A percentile compares a stretch with the other conserved stretches of the same genome.
phyloP scores from a whole-genome alignment of 2,113 vertebrate genomes.

The Todiramphus saurophagus region DNA sequence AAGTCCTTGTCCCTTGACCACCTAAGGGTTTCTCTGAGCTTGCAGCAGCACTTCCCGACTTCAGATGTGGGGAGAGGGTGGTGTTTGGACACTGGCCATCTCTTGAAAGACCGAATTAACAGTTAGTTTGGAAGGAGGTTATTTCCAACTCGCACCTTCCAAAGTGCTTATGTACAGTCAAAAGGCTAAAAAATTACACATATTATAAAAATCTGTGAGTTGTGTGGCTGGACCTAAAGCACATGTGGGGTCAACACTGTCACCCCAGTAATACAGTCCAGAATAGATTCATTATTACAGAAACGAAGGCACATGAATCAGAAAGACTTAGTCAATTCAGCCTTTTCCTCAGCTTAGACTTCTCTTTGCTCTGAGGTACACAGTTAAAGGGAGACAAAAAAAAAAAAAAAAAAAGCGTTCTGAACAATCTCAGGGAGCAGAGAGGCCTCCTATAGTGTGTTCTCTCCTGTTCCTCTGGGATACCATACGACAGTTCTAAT shows the following conservation, averaged over 20 bases:
- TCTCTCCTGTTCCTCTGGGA: not conserved
- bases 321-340: not conserved
- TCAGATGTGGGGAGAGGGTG: not conserved
- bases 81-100: not conserved
- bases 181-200: not conserved
- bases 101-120: not conserved
- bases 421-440: not conserved
- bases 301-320: not conserved
- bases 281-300: not conserved
- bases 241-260: not conserved
- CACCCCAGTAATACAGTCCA: not conserved
- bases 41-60: not conserved
- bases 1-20: not conserved
- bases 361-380: constrained; percentile 17
- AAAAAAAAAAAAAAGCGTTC: not conserved
- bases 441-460: not conserved
- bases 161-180: not conserved
- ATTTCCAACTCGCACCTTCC: not conserved
- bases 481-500: not conserved
- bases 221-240: constrained; percentile 28
- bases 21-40: not conserved
- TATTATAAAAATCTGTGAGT: not conserved
- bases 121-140: not conserved
- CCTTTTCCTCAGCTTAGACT: not conserved
- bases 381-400: not conserved